Percentiles rank a stretch among this genome's conserved stretches.
Conservation (phyloP, 2,888 invertebrate species). For the Imbricaverruca yamaguchii region DNA sequence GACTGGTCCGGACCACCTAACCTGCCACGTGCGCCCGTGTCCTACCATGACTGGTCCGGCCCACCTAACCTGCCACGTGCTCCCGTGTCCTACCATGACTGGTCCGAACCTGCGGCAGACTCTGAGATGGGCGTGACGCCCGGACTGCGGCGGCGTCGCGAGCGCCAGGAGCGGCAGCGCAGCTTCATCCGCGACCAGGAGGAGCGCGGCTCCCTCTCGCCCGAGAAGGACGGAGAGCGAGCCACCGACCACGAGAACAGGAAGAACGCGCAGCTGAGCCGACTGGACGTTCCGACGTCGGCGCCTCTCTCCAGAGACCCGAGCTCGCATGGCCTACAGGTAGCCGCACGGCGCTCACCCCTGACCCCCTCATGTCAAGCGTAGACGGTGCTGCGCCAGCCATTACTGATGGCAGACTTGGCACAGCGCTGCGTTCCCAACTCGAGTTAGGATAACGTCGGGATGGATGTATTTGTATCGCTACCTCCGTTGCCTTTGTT, state of each 20-base stretch:
- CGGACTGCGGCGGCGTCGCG: constrained; percentile 67
- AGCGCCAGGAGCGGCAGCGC: constrained; percentile 73
- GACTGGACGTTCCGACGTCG: not conserved
- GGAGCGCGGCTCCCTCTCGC: constrained; percentile 32
- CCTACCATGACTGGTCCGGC: too few relatives aligned
- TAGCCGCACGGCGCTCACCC: not conserved
- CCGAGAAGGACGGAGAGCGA: constrained; percentile 25
- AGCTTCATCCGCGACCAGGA: constrained; percentile 71
- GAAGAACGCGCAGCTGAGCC: constrained; percentile 7
- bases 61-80: too few relatives aligned
- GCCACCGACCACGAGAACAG: not conserved
- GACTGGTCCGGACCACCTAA: too few relatives aligned
- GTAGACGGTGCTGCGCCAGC: too few relatives aligned
- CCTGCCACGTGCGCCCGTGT: too few relatives aligned
- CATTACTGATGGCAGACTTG: too few relatives aligned
- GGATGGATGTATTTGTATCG: too few relatives aligned
- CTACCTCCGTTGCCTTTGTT: too few relatives aligned
- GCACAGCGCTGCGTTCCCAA: too few relatives aligned
- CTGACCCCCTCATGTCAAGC: too few relatives aligned
- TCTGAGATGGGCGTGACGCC: constrained; percentile 68
- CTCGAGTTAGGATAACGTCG: too few relatives aligned
- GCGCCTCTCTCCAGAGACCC: not conserved
- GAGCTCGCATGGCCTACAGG: not conserved
- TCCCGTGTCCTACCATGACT: too few relatives aligned
- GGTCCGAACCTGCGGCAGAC: constrained; percentile 36